Evolutionary conservation across 92 coral and sea anemone genomes (phyloP).

Genomic region (Porites evermanni): DNA sequence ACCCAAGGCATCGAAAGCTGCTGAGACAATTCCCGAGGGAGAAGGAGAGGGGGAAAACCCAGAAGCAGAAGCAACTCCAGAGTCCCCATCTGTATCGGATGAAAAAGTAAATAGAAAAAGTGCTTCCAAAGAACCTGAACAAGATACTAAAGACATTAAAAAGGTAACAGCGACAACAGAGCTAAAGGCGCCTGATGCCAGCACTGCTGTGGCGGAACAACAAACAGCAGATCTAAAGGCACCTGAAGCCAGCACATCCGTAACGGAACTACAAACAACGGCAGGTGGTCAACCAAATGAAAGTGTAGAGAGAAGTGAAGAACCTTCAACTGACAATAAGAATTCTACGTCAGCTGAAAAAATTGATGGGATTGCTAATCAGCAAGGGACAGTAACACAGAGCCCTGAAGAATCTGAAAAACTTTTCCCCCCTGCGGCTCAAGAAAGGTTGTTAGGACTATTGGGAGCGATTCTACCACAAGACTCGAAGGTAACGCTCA

Average conservation of each 20-base stretch:
- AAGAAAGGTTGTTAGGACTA: conserved; percentile 88
- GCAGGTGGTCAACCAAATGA: neutral
- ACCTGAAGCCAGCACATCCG: neutral
- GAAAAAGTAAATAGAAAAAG: neutral
- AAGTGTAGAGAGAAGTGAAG: neutral
- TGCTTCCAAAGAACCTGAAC: neutral
- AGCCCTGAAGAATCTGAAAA: conserved; percentile 74
- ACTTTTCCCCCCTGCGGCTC: conserved; percentile 78
- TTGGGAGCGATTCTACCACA: conserved; percentile 93
- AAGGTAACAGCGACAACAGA: neutral
- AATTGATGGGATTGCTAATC: neutral
- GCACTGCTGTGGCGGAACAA: conserved; percentile 7
- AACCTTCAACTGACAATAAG: neutral
- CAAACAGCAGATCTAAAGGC: neutral
- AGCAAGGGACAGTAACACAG: conserved; percentile 2
- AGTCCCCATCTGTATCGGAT: neutral
- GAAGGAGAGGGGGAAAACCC: conserved; percentile 17
- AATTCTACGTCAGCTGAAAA: neutral
- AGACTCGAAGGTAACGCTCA: conserved; percentile 82
- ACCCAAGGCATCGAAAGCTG: neutral
- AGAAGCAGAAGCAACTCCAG: neutral
- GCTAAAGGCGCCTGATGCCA: neutral
- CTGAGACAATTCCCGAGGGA: conserved; percentile 36
- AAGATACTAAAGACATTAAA: conserved; percentile 2
- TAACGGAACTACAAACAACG: conserved; percentile 2